Evolutionary conservation across 2,888 invertebrate genomes (phyloP).

Genomic region (Antheraea yamamai): DNA sequence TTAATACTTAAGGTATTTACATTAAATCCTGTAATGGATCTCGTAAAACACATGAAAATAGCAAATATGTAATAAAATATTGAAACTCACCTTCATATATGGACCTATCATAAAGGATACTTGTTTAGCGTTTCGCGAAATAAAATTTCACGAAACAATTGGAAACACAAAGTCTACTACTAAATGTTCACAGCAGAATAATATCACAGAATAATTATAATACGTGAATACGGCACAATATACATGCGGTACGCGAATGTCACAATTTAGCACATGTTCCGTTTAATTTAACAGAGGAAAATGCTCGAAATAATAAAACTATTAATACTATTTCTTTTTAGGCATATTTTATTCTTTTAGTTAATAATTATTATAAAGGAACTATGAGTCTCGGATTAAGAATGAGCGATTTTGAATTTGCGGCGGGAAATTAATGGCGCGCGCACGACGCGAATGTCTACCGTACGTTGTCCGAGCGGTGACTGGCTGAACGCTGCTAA

Average conservation of each 20-base stretch:
- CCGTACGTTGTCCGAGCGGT: constrained; percentile 67
- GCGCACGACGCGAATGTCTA: constrained; percentile 63
- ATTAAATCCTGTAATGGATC: background rate
- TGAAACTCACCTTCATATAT: constrained; percentile 77
- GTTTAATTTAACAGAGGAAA: constrained; percentile 32
- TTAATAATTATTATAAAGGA: constrained; percentile 39
- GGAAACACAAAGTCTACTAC: constrained; percentile 43
- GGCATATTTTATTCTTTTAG: constrained; percentile 60
- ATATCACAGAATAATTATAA: constrained; percentile 71
- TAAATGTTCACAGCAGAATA: constrained; percentile 63
- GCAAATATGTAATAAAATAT: constrained; percentile 25
- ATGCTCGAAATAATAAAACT: constrained; percentile 25
- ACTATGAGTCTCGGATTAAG: constrained; percentile 45
- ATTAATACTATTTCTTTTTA: constrained; percentile 69
- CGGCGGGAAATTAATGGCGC: constrained; percentile 63
- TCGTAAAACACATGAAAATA: constrained; percentile 28
- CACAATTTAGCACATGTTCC: constrained; percentile 62
- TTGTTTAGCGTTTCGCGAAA: constrained; percentile 73
- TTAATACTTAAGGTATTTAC: background rate
- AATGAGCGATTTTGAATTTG: constrained; percentile 56
- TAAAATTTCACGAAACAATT: constrained; percentile 73
- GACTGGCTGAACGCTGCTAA: constrained; percentile 71
- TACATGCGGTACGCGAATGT: constrained; percentile 56
- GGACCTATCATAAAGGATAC: constrained; percentile 81
- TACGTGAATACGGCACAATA: constrained; percentile 44